Conservation (phyloP, 1,140 invertebrate genomes). For the Drosophila nebulosa region DNA sequence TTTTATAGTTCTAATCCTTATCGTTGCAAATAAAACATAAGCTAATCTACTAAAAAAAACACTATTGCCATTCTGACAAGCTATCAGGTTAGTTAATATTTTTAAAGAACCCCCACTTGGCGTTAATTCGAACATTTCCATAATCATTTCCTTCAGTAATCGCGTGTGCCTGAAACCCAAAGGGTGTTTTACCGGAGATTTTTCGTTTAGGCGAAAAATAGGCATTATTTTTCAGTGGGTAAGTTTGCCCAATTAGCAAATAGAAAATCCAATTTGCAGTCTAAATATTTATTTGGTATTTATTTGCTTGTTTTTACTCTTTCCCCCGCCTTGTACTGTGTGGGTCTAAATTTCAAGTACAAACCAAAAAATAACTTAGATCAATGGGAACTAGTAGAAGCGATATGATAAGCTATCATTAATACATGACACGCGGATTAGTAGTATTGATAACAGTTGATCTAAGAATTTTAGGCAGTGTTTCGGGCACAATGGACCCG, state of each 20-base stretch:
- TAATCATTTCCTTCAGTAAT: conserved; percentile 31
- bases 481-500: background rate
- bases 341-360: conserved; percentile 9
- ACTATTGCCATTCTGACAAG: conserved; percentile 25
- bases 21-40: conserved; percentile 37
- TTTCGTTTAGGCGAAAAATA: background rate
- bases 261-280: background rate
- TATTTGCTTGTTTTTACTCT: background rate
- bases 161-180: conserved; percentile 14
- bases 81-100: conserved; percentile 40
- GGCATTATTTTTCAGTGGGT: background rate
- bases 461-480: background rate
- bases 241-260: conserved; percentile 6
- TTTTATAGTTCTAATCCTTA: conserved; percentile 51
- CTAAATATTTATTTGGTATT: background rate
- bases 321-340: background rate
- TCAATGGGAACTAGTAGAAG: conserved; percentile 27
- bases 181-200: conserved; percentile 19
- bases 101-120: conserved; percentile 58
- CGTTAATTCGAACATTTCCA: background rate
- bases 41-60: conserved; percentile 55
- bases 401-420: conserved; percentile 58
- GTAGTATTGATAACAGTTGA: conserved; percentile 19
- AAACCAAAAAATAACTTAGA: conserved; percentile 14
- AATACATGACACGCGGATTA: conserved; percentile 21